Conservation (phyloP, 2,797 vertebrate genomes). For the Agapornis canus region DNA sequence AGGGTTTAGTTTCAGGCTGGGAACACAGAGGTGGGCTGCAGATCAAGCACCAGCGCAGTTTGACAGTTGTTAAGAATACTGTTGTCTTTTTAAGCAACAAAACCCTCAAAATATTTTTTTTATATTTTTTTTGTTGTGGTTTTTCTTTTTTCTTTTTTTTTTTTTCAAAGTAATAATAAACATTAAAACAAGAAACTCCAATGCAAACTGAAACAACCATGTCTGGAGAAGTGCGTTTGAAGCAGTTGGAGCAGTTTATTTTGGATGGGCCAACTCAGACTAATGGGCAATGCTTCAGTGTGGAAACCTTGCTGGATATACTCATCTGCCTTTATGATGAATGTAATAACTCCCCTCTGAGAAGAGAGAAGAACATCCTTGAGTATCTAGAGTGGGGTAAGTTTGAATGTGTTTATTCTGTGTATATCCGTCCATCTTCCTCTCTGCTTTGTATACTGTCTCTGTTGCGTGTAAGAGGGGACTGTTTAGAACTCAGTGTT, state of each 20-base stretch:
- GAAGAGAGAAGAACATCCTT: constrained; percentile 94
- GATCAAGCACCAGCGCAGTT: constrained; percentile 49
- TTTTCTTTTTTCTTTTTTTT: background rate
- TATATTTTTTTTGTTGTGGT: background rate
- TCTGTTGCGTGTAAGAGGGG: background rate
- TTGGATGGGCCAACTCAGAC: constrained; percentile 91
- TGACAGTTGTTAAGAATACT: constrained; percentile 69
- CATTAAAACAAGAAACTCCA: constrained; percentile 57
- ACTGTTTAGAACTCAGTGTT: constrained; percentile 10
- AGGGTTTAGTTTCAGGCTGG: constrained; percentile 56
- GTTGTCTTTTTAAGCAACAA: constrained; percentile 50
- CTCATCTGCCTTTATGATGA: constrained; percentile 98
- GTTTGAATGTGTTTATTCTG: constrained; percentile 57
- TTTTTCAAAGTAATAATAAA: constrained; percentile 33
- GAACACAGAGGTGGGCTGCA: constrained; percentile 58
- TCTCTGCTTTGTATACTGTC: constrained; percentile 61
- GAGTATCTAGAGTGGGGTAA: constrained; percentile 99
- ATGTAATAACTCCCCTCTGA: constrained; percentile 94
- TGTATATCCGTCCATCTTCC: background rate
- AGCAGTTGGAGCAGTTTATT: constrained; percentile 96
- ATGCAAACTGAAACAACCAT: constrained; percentile 79
- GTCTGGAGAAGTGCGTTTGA: constrained; percentile 98
- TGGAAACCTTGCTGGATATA: constrained; percentile 96
- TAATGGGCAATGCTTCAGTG: constrained; percentile 90
- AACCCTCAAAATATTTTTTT: constrained; percentile 26